Base-by-base conservation (phyloP, 2,888 invertebrate genomes). In the Volucella zonaria region DNA sequence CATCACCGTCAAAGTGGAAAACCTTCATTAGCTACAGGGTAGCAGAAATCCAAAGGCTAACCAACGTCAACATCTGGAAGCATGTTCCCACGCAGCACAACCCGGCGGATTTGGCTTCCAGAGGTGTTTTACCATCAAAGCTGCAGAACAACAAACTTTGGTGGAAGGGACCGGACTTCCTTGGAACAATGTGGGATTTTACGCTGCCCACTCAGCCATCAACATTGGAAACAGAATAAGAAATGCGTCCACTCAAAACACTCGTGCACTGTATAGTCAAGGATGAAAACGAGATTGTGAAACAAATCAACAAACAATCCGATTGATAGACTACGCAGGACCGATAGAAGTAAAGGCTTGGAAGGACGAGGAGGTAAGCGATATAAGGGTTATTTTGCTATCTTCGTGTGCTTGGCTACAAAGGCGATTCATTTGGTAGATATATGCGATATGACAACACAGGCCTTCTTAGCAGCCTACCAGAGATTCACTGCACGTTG, bases 261-360 rank as follows among this genome's bases (percentile, higher is more conserved):
- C 59, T 59, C 11, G 42, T 31, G 18, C 66, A 52, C 6, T 66
- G 51, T 40, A 51, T 42, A 10, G 15, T 12, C 12, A 40, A 51
- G 51, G 15, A 38, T 40, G 14, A 51, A 6, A 66, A 51, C 40
- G 51, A 66, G 18, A 0, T 51, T 23, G 11, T 42, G 2, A 66
- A 51, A 66, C 51, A 40, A 66, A 43, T 68, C 10, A 12, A 31
- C 14, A 43, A 56, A 9, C 18, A 54, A 8, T 68, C 68, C 18
- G 31, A 31, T 23, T 23, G 9, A 81, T 81, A 4, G 87, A 87
- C 59, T 87, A 75, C 51, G 81, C 58, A 23, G n/a, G n/a, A 23
- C 18, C 18, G 18, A 23, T 23, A 23, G 3, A 23, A 23, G 3
- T 2, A 2, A 23, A 23, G 18, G 18, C 18, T 23, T 31, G 42